Base-by-base conservation (phyloP, 2,797 vertebrate genomes). In the Parauchenoglanis ngamensis region DNA sequence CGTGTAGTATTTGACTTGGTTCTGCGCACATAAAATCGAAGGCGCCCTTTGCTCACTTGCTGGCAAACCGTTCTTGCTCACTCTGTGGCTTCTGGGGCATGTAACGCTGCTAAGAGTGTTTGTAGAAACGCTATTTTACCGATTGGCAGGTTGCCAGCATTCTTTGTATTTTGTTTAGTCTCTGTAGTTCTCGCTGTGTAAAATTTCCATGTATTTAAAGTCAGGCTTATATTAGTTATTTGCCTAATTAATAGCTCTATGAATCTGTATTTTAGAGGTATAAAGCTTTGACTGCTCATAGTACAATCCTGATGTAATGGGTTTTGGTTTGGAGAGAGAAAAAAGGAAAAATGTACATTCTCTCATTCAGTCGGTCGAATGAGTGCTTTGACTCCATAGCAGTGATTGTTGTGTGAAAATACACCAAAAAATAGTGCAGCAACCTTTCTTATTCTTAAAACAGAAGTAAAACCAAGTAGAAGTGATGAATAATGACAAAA, bases 61-160 rank as follows among this genome's bases (percentile, higher is more conserved):
- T 87, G 89, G 87, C 83, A 88, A 80, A 54, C 83, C 88, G 84
- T 83, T 88, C 46, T 54, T 85, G 86, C 76, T 86, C 84, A 44
- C 86, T 80, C 72, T 67, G 85, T 85, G 28, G 79, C 73, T 88
- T 89, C 83, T 85, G 87, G 86, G 84, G 88, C 86, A 83, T 46
- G 67, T 76, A 83, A 73, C 73, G 68, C 77, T 85, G 78, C 87
- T 87, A 28, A 83, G 76, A 78, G 73, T 75, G 83, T 86, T 91
- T 81, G 89, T 89, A 87, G 88, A 90, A 90, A 83, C 46, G 65
- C 90, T 88, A 63, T 89, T 91, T 87, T 83, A 85, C 85, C 68
- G 68, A 85, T 80, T 90, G 90, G 89, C 89, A 88, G 84, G 31
- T 75, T 88, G 90, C 90, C 90, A 91, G 87, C 87, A 56, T 90